Evolutionary conservation across 2,113 vertebrate genomes (phyloP).

Genomic region (Trichomycterus rosablanca): DNA sequence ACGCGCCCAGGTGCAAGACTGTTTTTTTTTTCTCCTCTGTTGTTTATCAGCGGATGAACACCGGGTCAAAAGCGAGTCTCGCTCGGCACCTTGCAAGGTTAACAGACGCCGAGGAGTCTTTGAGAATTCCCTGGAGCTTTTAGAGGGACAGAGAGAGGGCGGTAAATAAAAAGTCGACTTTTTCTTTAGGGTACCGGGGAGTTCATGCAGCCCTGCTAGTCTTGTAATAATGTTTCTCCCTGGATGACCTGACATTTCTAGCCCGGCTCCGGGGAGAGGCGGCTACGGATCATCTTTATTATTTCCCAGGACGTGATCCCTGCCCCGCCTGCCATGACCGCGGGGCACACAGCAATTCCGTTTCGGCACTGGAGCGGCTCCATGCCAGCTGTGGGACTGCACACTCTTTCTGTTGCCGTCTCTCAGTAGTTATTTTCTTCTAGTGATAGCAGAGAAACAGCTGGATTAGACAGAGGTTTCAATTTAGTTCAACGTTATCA

Average conservation of each 20-base stretch:
- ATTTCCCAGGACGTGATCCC: constrained; percentile 32
- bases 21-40: not conserved
- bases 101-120: constrained; percentile 5
- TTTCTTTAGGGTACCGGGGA: constrained; percentile 24
- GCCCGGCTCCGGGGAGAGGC: not conserved
- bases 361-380: not conserved
- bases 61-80: not conserved
- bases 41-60: not conserved
- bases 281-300: constrained; percentile 36
- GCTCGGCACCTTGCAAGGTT: constrained; percentile 4
- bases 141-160: constrained; percentile 10
- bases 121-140: not conserved
- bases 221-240: constrained; percentile 38
- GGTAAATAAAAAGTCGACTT: constrained; percentile 33
- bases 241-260: constrained; percentile 31
- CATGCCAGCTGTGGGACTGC: not conserved
- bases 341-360: constrained; percentile 19
- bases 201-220: constrained; percentile 25
- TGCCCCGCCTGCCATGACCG: constrained; percentile 7
- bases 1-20: constrained; percentile 41
- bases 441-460: not conserved
- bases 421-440: too few relatives aligned
- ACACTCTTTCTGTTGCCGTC: not conserved
- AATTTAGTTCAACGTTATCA: too few relatives aligned
- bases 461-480: too few relatives aligned